Evolutionary conservation across 2,113 vertebrate genomes (phyloP).

Genomic region (Heloderma charlesbogerti): DNA sequence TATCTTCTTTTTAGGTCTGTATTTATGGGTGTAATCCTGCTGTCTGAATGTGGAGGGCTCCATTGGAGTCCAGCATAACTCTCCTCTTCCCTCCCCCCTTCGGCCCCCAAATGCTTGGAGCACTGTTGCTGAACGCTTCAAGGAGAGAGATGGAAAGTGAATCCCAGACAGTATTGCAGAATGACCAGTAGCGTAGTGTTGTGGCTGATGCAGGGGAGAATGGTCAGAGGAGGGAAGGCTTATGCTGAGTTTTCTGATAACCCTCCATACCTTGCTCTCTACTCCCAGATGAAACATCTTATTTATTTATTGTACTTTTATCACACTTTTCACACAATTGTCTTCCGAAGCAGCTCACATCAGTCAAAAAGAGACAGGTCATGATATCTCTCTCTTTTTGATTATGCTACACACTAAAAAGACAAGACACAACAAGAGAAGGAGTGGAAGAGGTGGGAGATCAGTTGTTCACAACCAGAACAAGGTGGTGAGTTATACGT

Average conservation of each 20-base stretch:
- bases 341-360: too few relatives aligned
- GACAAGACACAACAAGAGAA: too few relatives aligned
- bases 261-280: background rate
- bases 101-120: background rate
- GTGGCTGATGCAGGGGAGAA: background rate
- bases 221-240: background rate
- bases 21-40: background rate
- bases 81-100: too few relatives aligned
- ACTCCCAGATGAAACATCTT: background rate
- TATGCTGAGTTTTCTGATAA: background rate
- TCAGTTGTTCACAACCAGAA: too few relatives aligned
- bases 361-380: too few relatives aligned
- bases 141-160: background rate
- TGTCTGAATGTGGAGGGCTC: background rate
- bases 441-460: too few relatives aligned
- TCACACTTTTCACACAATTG: too few relatives aligned
- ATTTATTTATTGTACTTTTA: background rate
- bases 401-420: too few relatives aligned
- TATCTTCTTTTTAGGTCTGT: background rate
- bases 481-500: too few relatives aligned
- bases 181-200: background rate
- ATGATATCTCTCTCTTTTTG: too few relatives aligned
- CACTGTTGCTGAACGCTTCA: background rate
- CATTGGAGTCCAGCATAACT: background rate
- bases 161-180: background rate